Base-by-base conservation (phyloP, 2,797 vertebrate genomes). In the Australoheros facetus region DNA sequence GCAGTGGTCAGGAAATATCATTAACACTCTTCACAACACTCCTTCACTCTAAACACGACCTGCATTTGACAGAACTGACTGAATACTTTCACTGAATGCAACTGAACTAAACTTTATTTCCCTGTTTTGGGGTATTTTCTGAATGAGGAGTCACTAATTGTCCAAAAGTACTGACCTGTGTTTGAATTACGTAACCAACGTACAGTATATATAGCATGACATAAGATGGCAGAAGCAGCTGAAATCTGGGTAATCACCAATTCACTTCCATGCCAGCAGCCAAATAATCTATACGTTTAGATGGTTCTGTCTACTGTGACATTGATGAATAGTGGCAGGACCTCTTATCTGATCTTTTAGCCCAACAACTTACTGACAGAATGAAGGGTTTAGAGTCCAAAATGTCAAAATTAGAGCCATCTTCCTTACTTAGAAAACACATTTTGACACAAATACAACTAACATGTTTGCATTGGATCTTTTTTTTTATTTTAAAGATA, bases 191-290 rank as follows among this genome's bases (percentile, higher is more conserved):
- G 30, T 90, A 88, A 92, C 73, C 57, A 30, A 76, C 9, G 51
- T 57, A 84, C 54, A 79, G 28, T 78, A 34, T 45, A 78, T 77
- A 57, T 86, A 30, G 77, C 73, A 69, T 83, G 71, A 85, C 69
- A 58, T 1, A 13, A 76, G 56, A 77, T 54, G 59, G 60, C 23
- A 77, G 78, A 78, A 75, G 79, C 66, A 80, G 71, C 73, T 85
- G 69, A 86, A 90, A 92, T 85, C 80, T 87, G 78, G 84, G 87
- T 87, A 88, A 85, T 75, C 1, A 30, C 75, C 88, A 89, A 86
- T 91, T 90, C 37, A 86, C 72, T 89, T 86, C 81, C 78, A 85
- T 66, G 81, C 82, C 89, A 86, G 86, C 78, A 87, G 82, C 77
- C 83, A 75, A 87, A 77, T 71, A 85, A 89, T 89, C 84, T 90